Percentiles rank a stretch among this genome's conserved stretches.
Evolutionary conservation across 2,113 vertebrate species (phyloP).

Genomic region (Paradisaea rubra): DNA sequence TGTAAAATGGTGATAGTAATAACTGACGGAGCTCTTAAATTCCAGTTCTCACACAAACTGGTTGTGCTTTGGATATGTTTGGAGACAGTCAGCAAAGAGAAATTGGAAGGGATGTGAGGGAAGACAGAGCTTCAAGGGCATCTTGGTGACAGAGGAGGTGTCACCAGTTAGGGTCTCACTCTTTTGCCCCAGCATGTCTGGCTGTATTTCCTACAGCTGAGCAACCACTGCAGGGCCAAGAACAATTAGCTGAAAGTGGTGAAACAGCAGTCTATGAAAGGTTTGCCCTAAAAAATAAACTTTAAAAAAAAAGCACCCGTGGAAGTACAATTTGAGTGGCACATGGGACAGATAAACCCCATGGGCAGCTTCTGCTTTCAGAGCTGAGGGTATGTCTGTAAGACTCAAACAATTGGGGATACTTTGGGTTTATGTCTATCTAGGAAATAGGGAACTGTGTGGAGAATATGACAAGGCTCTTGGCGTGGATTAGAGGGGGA

Average conservation of each 20-base stretch:
- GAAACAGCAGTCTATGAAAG: background rate
- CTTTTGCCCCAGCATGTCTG: background rate
- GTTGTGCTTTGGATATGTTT: background rate
- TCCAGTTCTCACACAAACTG: background rate
- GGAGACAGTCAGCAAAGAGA: background rate
- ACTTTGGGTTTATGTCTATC: background rate
- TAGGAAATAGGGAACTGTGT: background rate
- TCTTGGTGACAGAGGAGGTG: background rate
- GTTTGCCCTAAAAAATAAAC: background rate
- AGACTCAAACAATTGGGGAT: rapidly evolving
- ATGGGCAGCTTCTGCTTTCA: background rate
- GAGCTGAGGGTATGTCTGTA: background rate
- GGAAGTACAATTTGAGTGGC: background rate
- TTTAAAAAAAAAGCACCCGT: background rate
- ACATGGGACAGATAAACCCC: background rate
- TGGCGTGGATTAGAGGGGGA: background rate
- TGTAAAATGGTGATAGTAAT: background rate
- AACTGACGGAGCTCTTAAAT: background rate
- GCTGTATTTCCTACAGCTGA: background rate
- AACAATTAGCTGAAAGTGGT: background rate
- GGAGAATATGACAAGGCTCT: background rate
- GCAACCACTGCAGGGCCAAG: background rate
- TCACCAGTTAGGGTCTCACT: background rate
- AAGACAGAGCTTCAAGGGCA: background rate
- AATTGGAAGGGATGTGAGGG: background rate